Evolutionary conservation across 2,888 invertebrate species (phyloP).

Genomic region (Eupeodes luniger): DNA sequence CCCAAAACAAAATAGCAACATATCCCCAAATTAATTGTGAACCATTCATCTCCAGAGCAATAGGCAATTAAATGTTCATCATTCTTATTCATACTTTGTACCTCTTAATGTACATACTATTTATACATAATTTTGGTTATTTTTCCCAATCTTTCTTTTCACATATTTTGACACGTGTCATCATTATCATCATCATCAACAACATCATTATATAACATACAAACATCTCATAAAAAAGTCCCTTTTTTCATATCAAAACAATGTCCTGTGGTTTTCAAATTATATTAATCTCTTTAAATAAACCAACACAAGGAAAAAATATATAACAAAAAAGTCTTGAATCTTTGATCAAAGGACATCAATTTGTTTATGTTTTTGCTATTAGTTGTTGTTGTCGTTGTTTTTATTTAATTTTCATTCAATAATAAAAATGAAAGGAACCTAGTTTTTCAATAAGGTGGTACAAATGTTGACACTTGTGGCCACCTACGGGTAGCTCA

Average conservation of each 20-base stretch:
- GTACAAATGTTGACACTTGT: too few species aligned
- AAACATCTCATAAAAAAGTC: conserved; percentile 42
- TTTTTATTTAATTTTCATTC: too few species aligned
- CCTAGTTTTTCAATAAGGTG: too few species aligned
- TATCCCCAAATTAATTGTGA: conserved; percentile 37
- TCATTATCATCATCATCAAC: conserved; percentile 22
- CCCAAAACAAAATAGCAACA: not conserved
- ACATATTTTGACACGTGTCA: conserved; percentile 62
- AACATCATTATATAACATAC: not conserved
- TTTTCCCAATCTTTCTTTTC: conserved; percentile 7
- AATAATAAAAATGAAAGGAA: too few species aligned
- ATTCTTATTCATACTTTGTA: too few species aligned
- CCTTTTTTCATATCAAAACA: conserved; percentile 43
- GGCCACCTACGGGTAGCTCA: too few species aligned
- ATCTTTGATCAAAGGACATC: conserved; percentile 2
- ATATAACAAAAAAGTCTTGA: not conserved
- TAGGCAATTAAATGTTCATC: conserved; percentile 40
- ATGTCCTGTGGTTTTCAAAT: conserved; percentile 54
- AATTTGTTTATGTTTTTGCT: not conserved
- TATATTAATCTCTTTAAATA: conserved; percentile 41
- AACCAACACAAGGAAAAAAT: not conserved
- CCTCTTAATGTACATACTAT: conserved; percentile 32
- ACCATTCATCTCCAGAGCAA: conserved; percentile 32
- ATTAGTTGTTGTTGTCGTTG: too few species aligned
- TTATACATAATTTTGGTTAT: not conserved